phyloP scores from a whole-genome alignment of 2,888 invertebrate genomes.

The Cosmorhoe ocellata region DNA sequence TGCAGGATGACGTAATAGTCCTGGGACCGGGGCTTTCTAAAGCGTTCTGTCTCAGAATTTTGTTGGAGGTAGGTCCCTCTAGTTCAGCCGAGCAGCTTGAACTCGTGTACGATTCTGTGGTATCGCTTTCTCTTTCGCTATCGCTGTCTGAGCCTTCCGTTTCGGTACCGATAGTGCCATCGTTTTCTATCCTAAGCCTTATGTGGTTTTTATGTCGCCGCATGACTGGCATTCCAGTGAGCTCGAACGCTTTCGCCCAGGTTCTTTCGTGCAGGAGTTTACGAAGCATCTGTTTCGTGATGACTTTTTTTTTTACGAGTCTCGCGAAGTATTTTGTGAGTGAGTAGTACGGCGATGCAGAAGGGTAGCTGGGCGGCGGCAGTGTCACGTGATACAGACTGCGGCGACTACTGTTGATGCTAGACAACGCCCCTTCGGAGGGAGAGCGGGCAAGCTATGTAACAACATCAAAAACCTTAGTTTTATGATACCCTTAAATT shows the following conservation, averaged over 20 bases:
- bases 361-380: slow-evolving; percentile 88
- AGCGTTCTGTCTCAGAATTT: slow-evolving; percentile 84
- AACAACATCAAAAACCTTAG: slow-evolving; percentile 62
- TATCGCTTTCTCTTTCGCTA: slow-evolving; percentile 68
- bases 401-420: slow-evolving; percentile 78
- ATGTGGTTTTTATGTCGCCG: slow-evolving; percentile 74
- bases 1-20: slow-evolving; percentile 72
- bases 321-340: slow-evolving; percentile 89
- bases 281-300: slow-evolving; percentile 88
- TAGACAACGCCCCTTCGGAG: slow-evolving; percentile 80
- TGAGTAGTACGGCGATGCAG: slow-evolving; percentile 89
- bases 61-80: slow-evolving; percentile 52
- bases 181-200: slow-evolving; percentile 66
- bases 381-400: slow-evolving; percentile 83
- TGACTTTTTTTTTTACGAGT: slow-evolving; percentile 87
- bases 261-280: slow-evolving; percentile 86
- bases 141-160: slow-evolving; percentile 71
- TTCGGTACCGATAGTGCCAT: slow-evolving; percentile 70
- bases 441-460: slow-evolving; percentile 79
- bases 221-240: slow-evolving; percentile 70
- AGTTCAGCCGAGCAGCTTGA: slow-evolving; percentile 63
- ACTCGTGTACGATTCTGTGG: slow-evolving; percentile 66
- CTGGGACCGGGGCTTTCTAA: slow-evolving; percentile 73
- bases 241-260: slow-evolving; percentile 75
- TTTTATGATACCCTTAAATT: slow-evolving; percentile 29